Evolutionary conservation across 2,797 vertebrate genomes (phyloP), one percentile per base, ranked within the genome.

Genomic region (Sciurus carolinensis): DNA sequence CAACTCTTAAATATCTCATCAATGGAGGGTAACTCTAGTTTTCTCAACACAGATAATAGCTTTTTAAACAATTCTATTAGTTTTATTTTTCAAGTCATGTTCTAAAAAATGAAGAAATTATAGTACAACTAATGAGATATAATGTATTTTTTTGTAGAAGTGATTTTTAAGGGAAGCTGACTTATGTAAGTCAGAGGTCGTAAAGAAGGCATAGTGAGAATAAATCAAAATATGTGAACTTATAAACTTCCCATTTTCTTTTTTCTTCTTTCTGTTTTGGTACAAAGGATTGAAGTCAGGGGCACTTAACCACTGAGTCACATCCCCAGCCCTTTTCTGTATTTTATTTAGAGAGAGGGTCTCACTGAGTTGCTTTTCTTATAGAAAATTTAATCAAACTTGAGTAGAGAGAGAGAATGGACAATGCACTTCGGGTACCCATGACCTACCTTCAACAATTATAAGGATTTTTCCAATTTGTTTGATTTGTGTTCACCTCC

Each of bases 21-120:
- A 93, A 13, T 17, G 39, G 11, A 92, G 36, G 4, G 54, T 15
- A 42, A 71, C 7, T 91, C 18, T n/a, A 15, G 33, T 50, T 91
- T 86, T 75, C 8, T 72, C 33, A 91, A 28, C 24, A 36, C 11
- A 88, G 85, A 75, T 33, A 94, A 80, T 39, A 88, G 12, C 7
- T 92, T 84, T 92, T 69, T 26, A 80, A 50, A 95, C 26, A 91
- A 90, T 76, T 95, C 11, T 10, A 18, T 62, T 77, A 44, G 8
- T 87, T 71, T 84, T 94, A 79, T n/a, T 75, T 80, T 90, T 87
- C 8, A 90, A 90, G 6, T 5, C 30, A 62, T 79, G 12, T 12
- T 79, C 24, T 90, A 64, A 54, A 71, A 91, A 75, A 59, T 72
- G 47, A 79, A 89, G 11, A 26, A 79, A 67, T 44, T 85, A 11